phyloP scores from a whole-genome alignment of 2,797 vertebrate species.

The Potorous gilbertii region DNA sequence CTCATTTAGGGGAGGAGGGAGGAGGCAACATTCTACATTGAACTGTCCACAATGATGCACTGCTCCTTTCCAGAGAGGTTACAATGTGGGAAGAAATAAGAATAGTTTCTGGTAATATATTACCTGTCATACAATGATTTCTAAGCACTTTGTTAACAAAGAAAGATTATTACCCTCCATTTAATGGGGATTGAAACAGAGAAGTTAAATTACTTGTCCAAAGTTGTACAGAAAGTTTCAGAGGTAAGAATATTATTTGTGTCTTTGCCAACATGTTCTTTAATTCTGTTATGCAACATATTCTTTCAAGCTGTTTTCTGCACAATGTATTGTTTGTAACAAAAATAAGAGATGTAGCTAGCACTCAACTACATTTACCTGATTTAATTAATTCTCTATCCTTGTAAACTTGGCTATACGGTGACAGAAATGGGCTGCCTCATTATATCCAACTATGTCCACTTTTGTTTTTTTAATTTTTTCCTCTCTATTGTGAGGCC shows the following conservation, averaged over 20 bases:
- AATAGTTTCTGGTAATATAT: constrained; percentile 78
- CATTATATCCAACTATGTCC: background rate
- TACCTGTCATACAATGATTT: constrained; percentile 79
- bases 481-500: background rate
- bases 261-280: constrained; percentile 71
- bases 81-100: constrained; percentile 74
- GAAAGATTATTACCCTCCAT: constrained; percentile 81
- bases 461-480: background rate
- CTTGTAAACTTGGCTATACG: constrained; percentile 1
- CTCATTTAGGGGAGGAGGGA: constrained; percentile 28
- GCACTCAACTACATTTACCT: background rate
- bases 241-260: constrained; percentile 72
- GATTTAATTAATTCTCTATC: background rate
- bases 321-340: constrained; percentile 67
- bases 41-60: constrained; percentile 77
- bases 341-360: constrained; percentile 4
- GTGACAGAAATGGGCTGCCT: background rate
- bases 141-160: constrained; percentile 80
- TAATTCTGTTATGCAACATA: constrained; percentile 69
- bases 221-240: constrained; percentile 79
- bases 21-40: constrained; percentile 53
- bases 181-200: constrained; percentile 78
- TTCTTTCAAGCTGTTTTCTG: constrained; percentile 68
- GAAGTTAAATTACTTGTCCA: constrained; percentile 80
- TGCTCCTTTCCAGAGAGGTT: constrained; percentile 74